phyloP scores from a whole-genome alignment of 2,797 vertebrate genomes.

The Silurus aristotelis region DNA sequence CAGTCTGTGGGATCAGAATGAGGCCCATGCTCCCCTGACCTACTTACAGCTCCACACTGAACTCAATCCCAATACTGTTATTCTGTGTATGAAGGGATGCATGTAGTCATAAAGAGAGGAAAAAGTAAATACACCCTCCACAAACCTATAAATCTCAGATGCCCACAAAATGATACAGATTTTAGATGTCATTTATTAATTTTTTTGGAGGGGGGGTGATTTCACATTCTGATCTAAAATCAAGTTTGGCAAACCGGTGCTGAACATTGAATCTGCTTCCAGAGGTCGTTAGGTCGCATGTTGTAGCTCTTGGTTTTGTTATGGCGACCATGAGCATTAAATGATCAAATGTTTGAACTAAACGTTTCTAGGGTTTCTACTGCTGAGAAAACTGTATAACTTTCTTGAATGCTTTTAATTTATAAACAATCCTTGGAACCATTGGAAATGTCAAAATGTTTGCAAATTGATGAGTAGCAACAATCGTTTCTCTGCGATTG shows the following conservation, averaged over 20 bases:
- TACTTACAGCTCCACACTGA: slow-evolving; percentile 21
- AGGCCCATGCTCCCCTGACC: slow-evolving; percentile 28
- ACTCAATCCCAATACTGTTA: not conserved
- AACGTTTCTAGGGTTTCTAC: not conserved
- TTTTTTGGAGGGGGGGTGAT: too few species aligned
- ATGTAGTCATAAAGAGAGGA: not conserved
- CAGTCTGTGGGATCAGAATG: slow-evolving; percentile 21
- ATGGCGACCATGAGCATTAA: not conserved
- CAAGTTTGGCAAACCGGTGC: too few species aligned
- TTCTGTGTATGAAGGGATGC: not conserved
- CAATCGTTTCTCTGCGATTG: not conserved
- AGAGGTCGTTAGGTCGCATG: not conserved
- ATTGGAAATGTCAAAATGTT: not conserved
- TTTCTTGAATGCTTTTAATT: not conserved
- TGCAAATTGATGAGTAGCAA: not conserved
- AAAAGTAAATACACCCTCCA: too few species aligned
- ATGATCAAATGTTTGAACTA: not conserved
- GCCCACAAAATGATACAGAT: too few species aligned
- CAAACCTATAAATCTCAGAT: too few species aligned
- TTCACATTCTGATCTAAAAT: too few species aligned
- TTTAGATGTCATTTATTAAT: too few species aligned
- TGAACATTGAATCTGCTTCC: not conserved
- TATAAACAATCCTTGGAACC: not conserved
- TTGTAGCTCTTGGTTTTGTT: not conserved
- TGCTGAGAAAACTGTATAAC: not conserved